Evolutionary conservation across 2,113 vertebrate species (phyloP), one percentile per base, ranked within the genome.

Genomic region (Pheucticus melanocephalus): DNA sequence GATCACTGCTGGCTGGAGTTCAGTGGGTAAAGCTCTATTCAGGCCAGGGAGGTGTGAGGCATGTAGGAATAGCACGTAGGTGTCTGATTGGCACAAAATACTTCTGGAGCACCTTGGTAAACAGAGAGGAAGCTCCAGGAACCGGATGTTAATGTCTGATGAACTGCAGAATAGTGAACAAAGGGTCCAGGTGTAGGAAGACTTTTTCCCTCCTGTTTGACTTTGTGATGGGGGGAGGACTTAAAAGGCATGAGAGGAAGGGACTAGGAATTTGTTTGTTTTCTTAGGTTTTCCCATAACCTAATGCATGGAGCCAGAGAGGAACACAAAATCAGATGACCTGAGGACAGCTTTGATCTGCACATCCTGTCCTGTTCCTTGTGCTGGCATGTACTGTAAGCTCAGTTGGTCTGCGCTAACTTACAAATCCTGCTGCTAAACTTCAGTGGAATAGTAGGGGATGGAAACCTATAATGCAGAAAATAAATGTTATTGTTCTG

Each of bases 161-260:
- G 61, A 95, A 78, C 30, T 0, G 0, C 60, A 64, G 53, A 72
- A 45, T 64, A 89, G 51, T 9, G 80, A 96, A 95, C 91, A 94
- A 91, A 95, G 51, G 28, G 17, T 48, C 69, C 95, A 95, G 95
- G 95, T 95, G 92, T 94, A 79, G 75, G 45, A 92, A 71, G 65
- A 68, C 13, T 37, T 27, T 70, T 77, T 88, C 86, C 59, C 76
- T 92, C 15, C 15, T 54, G 27, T 83, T 88, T 92, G 30, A 35
- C 66, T 88, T 88, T 81, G 16, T 33, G 37, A 15, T 33, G 31
- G 37, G 37, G n/a, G 18, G 1, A 64, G 17, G 18, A 59, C 76
- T 81, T 81, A 50, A 64, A 77, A 82, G 9, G 28, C 21, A 44
- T 70, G 56, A 88, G 60, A 94, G 92, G 94, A 95, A 95, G 82